Evolutionary conservation across 53 echinoderm and acorn worm genomes (phyloP).

Genomic region (Zoroaster sp.): DNA sequence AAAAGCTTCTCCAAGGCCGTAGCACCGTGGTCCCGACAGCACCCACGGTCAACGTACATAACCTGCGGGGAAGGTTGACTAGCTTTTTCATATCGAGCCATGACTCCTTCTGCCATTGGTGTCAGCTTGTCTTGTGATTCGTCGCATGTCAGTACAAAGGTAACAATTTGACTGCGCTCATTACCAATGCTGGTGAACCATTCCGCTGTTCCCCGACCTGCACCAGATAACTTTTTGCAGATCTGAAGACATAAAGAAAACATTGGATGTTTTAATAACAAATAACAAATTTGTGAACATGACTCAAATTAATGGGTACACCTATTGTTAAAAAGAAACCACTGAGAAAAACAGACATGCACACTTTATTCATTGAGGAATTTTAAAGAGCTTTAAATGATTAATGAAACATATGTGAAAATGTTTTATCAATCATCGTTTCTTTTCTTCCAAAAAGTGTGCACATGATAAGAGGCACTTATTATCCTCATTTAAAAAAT

Average conservation of each 20-base stretch:
- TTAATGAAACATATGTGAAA: too few relatives aligned
- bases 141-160: slow-evolving; percentile 43
- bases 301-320: background rate
- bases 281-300: background rate
- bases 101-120: slow-evolving; percentile 43
- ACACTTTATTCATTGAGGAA: background rate
- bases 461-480: too few relatives aligned
- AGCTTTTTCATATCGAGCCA: slow-evolving; percentile 17
- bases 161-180: slow-evolving; percentile 25
- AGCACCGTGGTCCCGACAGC: slow-evolving; percentile 30
- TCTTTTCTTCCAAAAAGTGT: too few relatives aligned
- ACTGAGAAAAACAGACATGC: too few relatives aligned
- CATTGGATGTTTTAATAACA: too few relatives aligned
- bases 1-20: slow-evolving; percentile 34
- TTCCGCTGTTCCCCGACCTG: slow-evolving; percentile 51
- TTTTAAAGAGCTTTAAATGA: background rate
- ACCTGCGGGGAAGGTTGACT: slow-evolving; percentile 32
- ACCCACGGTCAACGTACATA: slow-evolving; percentile 58
- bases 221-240: slow-evolving; percentile 52
- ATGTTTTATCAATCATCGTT: too few relatives aligned
- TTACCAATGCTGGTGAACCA: slow-evolving; percentile 63
- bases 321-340: too few relatives aligned
- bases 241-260: slow-evolving; percentile 13
- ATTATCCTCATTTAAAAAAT: too few relatives aligned
- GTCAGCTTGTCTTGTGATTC: slow-evolving; percentile 49